Conservation (phyloP, 2,797 vertebrate genomes). For the Gymnopithys bicolor region DNA sequence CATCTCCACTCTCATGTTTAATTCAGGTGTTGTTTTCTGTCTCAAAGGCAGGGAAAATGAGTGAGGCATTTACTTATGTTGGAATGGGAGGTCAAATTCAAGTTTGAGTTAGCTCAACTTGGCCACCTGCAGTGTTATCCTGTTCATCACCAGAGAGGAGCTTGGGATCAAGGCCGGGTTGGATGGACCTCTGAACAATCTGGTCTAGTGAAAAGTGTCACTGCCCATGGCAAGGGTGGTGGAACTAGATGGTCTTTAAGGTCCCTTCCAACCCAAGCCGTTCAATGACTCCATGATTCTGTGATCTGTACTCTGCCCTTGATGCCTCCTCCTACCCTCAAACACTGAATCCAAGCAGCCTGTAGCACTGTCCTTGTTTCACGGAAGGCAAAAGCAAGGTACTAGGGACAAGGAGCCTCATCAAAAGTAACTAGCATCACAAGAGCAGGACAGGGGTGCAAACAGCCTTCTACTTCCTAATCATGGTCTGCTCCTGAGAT, state of each 20-base stretch:
- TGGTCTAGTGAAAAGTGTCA: neutral
- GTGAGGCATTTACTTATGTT: rapidly evolving
- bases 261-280: neutral
- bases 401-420: neutral
- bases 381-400: neutral
- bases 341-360: neutral
- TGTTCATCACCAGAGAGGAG: neutral
- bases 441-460: neutral
- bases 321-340: neutral
- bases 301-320: neutral
- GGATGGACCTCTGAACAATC: neutral
- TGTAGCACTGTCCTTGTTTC: neutral
- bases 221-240: neutral
- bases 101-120: neutral
- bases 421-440: neutral
- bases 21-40: neutral
- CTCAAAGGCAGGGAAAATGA: constrained; percentile 5
- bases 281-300: neutral
- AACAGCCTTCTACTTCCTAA: neutral
- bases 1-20: constrained; percentile 9
- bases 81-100: neutral
- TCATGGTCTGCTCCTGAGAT: rapidly evolving
- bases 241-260: neutral
- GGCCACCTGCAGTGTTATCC: rapidly evolving
- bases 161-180: neutral